Base-by-base conservation (phyloP, 35 echinoderm and acorn worm genomes). In the Stichopus chloronotus region DNA sequence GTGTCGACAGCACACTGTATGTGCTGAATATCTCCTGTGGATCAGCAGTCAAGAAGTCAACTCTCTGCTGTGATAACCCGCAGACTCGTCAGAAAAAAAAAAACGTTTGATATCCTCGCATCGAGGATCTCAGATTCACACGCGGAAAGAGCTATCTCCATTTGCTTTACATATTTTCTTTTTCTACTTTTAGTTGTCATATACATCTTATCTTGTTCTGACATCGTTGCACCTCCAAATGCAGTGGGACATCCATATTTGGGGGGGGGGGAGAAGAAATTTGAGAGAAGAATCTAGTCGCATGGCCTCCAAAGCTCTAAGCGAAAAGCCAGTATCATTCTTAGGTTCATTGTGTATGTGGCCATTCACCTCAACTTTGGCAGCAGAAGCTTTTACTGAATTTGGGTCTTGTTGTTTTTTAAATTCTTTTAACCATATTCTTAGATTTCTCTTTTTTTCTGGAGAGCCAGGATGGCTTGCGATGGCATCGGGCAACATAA, bases 361-460 rank as follows among this genome's bases (percentile, higher is more conserved):
- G 86, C 86, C 86, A 88, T 88, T 88, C 86, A 88, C 86, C 86
- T 52, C 86, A 88, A 69, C 86, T n/a, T 69, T 85, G 56, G 56
- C 52, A n/a, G 53, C 82, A 81, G 13, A 81, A 8, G 61, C 61
- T 19, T 43, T 14, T 65, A 65, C 61, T 65, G 61, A 14, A 65
- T 65, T 63, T 63, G 17, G 30, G 30, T 43, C 30, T 43, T 63
- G 9, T 65, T 65, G 10, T 65, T 65, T 65, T 65, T 65, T 6
- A 65, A 65, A 65, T 17, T 65, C 61, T 13, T 65, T 13, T 13
- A 65, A 65, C 61, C 61, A 65, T 65, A 65, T 65, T 65, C 61
- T 65, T 65, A 65, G 61, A 65, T 65, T 65, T 65, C 61, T 65
- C 17, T 65, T 65, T 65, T 11, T 65, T 17, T 65, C 61, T 14